Evolutionary conservation across 2,888 invertebrate genomes (phyloP).

Genomic region (Agonum fuliginosum): DNA sequence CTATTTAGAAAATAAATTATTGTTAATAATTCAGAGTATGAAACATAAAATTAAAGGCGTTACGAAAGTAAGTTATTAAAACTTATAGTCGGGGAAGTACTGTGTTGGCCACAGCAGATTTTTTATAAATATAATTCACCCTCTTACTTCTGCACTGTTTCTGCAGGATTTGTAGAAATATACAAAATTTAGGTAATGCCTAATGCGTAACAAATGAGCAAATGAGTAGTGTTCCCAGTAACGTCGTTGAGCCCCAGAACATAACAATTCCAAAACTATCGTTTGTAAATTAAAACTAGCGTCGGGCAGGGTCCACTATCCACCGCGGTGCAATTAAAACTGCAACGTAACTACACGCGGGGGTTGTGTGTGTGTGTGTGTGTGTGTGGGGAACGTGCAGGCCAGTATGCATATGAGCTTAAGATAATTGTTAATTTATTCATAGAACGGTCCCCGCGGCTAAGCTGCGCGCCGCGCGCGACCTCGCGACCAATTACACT

Average conservation of each 20-base stretch:
- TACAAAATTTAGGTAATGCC: too few species aligned
- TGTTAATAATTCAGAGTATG: too few species aligned
- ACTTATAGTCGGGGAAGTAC: too few species aligned
- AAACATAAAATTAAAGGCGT: too few species aligned
- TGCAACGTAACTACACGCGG: background rate
- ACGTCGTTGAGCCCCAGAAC: constrained; percentile 7
- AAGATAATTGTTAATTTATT: constrained; percentile 70
- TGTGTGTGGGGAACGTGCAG: constrained; percentile 37
- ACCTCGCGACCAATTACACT: constrained; percentile 49
- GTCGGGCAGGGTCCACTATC: too few species aligned
- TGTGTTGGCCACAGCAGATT: too few species aligned
- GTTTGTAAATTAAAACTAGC: constrained; percentile 35
- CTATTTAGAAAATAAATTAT: too few species aligned
- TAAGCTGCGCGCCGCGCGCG: constrained; percentile 54
- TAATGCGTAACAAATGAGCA: constrained; percentile 15
- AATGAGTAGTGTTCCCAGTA: background rate
- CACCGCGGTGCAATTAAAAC: constrained; percentile 44
- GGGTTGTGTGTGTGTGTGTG: background rate
- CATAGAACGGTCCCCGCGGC: constrained; percentile 68
- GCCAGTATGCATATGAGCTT: constrained; percentile 65
- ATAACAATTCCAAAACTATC: constrained; percentile 52
- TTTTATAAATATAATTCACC: too few species aligned
- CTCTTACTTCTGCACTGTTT: too few species aligned
- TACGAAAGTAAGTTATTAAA: too few species aligned
- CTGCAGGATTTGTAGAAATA: too few species aligned